These are phyloP conservation scores for Trilocha varians DNA, from an alignment of 2,888 invertebrate species.

Conservation along the genomic window DNA sequence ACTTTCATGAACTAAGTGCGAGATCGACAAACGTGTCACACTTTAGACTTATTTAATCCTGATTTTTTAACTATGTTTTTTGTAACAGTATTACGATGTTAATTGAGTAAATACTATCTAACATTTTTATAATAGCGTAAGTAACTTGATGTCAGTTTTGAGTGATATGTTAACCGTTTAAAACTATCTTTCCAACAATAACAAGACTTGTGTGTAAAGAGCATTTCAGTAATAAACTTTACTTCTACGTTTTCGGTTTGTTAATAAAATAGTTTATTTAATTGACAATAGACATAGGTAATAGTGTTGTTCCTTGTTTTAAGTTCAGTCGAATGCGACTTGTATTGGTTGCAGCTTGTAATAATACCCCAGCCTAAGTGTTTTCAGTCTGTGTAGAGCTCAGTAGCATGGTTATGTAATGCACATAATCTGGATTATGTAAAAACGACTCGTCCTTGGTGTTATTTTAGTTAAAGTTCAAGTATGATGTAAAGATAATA, in stretches of 20 bases:
- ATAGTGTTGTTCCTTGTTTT: not conserved
- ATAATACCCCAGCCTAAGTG: not conserved
- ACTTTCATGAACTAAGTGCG: slow-evolving; percentile 61
- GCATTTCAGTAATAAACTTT: no score
- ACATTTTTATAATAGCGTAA: no score
- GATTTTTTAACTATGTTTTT: slow-evolving; percentile 2
- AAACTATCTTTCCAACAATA: no score
- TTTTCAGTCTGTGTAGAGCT: not conserved
- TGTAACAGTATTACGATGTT: not conserved
- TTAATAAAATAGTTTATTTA: no score
- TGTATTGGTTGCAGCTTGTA: not conserved
- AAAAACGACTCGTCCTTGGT: slow-evolving; percentile 37
- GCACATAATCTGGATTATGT: no score
- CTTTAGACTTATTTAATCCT: slow-evolving; percentile 1
- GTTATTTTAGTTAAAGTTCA: slow-evolving; percentile 46
- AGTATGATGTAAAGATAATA: slow-evolving; percentile 44
- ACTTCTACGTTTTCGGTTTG: no score
- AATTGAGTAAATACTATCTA: not conserved
- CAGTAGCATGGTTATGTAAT: not conserved
- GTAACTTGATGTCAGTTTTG: no score
- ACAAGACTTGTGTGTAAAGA: no score
- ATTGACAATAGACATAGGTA: no score
- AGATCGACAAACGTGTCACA: slow-evolving; percentile 41
- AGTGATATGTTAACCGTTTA: no score
- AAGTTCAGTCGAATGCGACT: not conserved